These are phyloP conservation scores for Coptodon rendalli DNA, from an alignment of 2,113 vertebrate species.

Conservation along the genomic window DNA sequence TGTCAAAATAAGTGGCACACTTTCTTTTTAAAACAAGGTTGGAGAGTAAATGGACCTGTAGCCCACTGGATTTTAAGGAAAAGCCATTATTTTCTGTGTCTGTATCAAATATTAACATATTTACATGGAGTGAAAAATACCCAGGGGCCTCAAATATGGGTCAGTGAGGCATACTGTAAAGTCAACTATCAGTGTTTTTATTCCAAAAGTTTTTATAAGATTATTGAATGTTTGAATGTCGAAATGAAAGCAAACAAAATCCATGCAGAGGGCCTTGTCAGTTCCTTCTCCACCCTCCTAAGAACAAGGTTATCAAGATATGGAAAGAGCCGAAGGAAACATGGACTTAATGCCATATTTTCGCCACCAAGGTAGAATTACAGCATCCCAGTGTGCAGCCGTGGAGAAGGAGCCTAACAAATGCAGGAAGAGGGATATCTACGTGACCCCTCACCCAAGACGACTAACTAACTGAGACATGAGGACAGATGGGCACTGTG, in stretches of 20 bases:
- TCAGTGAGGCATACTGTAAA: not conserved
- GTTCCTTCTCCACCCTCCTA: constrained; percentile 44
- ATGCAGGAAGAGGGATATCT: constrained; percentile 66
- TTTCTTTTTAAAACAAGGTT: not conserved
- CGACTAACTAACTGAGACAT: constrained; percentile 18
- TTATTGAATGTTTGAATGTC: not conserved
- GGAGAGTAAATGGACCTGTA: not conserved
- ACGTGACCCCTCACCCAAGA: constrained; percentile 40
- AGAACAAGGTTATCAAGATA: constrained; percentile 63
- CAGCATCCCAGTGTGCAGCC: constrained; percentile 33
- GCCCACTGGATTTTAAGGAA: not conserved
- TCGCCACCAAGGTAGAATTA: not conserved
- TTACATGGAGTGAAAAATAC: not conserved
- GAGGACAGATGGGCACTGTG: constrained; percentile 34
- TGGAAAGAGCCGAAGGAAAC: constrained; percentile 34
- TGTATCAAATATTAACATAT: not conserved
- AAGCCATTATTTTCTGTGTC: not conserved
- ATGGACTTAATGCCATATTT: constrained; percentile 17
- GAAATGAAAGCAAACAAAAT: constrained; percentile 41
- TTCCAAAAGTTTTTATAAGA: constrained; percentile 18
- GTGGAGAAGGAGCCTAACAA: constrained; percentile 46
- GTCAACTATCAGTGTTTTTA: not conserved
- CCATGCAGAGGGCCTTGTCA: not conserved
- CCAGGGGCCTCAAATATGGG: not conserved
- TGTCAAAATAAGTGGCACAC: not conserved